Conservation (phyloP, 2,797 vertebrate genomes). For the Sebastiscus albofasciatus region DNA sequence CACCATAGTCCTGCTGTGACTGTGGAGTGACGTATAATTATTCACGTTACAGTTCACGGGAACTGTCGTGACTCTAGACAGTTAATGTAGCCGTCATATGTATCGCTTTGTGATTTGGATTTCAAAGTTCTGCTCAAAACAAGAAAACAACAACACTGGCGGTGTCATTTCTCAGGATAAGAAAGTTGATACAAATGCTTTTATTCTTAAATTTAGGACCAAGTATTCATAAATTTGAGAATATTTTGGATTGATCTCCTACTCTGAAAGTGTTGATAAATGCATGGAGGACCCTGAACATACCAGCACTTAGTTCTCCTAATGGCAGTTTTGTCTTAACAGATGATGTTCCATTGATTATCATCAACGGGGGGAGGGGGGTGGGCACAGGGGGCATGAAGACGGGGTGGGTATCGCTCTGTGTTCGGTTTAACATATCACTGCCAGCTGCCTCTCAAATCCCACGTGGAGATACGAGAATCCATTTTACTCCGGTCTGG, state of each 20-base stretch:
- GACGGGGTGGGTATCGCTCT: neutral
- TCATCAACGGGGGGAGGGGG: neutral
- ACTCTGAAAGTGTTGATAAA: neutral
- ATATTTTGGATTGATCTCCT: neutral
- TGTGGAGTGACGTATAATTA: neutral
- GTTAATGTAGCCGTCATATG: neutral
- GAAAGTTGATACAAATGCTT: neutral
- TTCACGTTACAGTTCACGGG: neutral
- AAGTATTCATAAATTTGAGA: neutral
- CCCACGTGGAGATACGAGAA: slow-evolving; percentile 43
- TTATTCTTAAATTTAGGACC: neutral
- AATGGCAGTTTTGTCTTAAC: slow-evolving; percentile 22
- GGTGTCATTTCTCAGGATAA: neutral
- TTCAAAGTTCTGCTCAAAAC: neutral
- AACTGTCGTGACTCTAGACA: neutral
- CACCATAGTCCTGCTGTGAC: neutral
- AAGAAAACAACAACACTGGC: neutral
- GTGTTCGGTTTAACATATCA: slow-evolving; percentile 61
- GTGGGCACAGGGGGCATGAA: slow-evolving; percentile 5
- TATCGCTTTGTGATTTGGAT: neutral
- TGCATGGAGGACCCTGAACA: neutral
- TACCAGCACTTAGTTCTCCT: neutral
- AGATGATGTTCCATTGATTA: slow-evolving; percentile 60
- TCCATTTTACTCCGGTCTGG: slow-evolving; percentile 27
- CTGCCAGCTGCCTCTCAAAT: slow-evolving; percentile 55